Evolutionary conservation across 2,113 vertebrate genomes (phyloP), one percentile per base, ranked within the genome.

Genomic region (Naja naja): DNA sequence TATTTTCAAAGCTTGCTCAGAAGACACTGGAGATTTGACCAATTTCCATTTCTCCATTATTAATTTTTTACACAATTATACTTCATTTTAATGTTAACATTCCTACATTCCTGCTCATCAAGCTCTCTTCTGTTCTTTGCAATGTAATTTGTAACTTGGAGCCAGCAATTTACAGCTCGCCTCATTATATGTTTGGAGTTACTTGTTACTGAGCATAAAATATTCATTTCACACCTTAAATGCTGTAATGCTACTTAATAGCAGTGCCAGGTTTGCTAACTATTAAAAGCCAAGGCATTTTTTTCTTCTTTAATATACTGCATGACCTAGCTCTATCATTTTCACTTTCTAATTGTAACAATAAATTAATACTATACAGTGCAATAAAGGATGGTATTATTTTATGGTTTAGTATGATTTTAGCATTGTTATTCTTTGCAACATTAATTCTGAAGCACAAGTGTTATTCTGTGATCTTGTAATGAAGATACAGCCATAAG

Each of bases 171-270:
- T 95, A 96, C 58, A 97, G 94, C 91, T 91, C 96, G 93, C 86
- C 92, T 96, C 94, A 95, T 96, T 94, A 92, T 87, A 95, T 89
- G 93, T 89, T 87, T 91, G 92, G 89, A 96, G 53, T 90, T 95
- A 95, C 92, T 96, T 93, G 85, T 92, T 93, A 95, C 49, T 92
- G 92, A 95, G 81, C 91, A 96, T 95, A 95, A 97, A 97, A 97
- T 91, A 96, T 0, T 95, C 87, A 96, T 94, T 97, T 97, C 74
- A 95, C 53, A 97, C 88, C 93, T 97, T 96, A 96, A 97, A 95
- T 91, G 92, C 55, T 94, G 49, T 93, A 96, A 93, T 95, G 91
- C 60, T 95, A 95, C 52, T 95, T 96, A 97, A 95, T 2, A 90
- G 91, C 47, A 86, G 85, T 91, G 69, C 89, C 53, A 85, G 93